Evolutionary conservation across 2,797 vertebrate genomes (phyloP), one percentile per base, ranked within the genome.

Genomic region (Microctenopoma stevenorrisi): DNA sequence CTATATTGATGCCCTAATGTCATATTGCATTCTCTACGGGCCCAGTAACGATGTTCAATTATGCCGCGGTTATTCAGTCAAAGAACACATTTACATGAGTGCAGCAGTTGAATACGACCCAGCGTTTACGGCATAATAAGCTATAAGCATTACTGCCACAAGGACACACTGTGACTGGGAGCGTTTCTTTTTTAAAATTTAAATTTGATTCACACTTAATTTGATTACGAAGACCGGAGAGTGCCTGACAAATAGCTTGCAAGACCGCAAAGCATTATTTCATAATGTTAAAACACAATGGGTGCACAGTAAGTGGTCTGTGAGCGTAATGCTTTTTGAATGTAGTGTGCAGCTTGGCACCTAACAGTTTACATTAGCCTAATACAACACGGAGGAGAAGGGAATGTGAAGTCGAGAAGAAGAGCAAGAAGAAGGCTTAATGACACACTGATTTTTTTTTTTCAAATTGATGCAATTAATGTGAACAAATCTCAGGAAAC

Each of bases 1-100:
- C 42, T 56, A 44, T 56, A 72, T 51, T 70, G 54, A 66, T 76
- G 55, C 50, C 68, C 55, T 79, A 77, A 84, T 87, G 74, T 81
- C 78, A 82, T 72, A 83, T 84, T 84, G 63, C 64, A 68, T 83
- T 82, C 73, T 83, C 65, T 51, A 64, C 4, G n/a, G 83, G 76
- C 78, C 54, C 52, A 5, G 51, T n/a, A 76, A 87, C 44, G 38
- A 55, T n/a, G 62, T 75, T 73, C 81, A 87, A 80, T 88, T 78
- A 76, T 68, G 62, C 48, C 4, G 18, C 53, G 75, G 64, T 81
- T 64, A 75, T 66, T 83, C 70, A 72, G 62, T 74, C 72, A 76
- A 79, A 76, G 80, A 71, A 62, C 80, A 79, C 74, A 79, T 87
- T 88, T 84, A 75, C 76, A 76, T 60, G 80, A 82, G 81, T 15